A percentile compares a stretch with the other conserved stretches of the same genome.
Evolutionary conservation across 2,113 vertebrate genomes (phyloP).

Genomic region (Orycteropus afer): DNA sequence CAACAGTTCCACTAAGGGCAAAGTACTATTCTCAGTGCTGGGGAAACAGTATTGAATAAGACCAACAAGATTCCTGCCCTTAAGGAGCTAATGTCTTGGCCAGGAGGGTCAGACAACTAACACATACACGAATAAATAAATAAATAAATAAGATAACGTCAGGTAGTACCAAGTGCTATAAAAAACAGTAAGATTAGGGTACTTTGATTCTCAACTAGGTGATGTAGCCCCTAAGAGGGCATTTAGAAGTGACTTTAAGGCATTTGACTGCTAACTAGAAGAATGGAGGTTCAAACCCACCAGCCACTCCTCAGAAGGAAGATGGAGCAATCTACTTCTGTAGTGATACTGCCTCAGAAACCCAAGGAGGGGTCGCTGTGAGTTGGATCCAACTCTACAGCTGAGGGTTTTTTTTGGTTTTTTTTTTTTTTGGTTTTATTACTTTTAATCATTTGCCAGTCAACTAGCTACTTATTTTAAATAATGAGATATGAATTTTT

Average conservation of each 20-base stretch:
- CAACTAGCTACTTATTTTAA: constrained; percentile 5
- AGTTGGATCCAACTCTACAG: too few relatives aligned
- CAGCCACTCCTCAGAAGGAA: too few relatives aligned
- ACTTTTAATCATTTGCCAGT: not conserved
- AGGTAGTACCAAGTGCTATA: not conserved
- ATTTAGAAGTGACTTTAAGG: constrained; percentile 11
- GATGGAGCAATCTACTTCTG: too few relatives aligned
- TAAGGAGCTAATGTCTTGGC: not conserved
- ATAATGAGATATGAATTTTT: constrained; percentile 22
- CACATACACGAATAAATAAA: not conserved
- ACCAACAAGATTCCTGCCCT: not conserved
- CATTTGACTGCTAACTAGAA: too few relatives aligned
- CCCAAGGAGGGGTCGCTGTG: too few relatives aligned
- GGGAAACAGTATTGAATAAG: not conserved
- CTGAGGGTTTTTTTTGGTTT: too few relatives aligned
- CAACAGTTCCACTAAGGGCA: not conserved
- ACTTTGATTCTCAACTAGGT: not conserved
- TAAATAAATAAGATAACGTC: not conserved
- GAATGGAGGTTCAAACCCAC: too few relatives aligned
- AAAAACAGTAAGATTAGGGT: not conserved
- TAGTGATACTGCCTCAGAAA: too few relatives aligned
- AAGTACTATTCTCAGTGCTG: not conserved
- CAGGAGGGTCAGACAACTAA: not conserved
- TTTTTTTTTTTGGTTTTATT: too few relatives aligned
- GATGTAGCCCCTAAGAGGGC: not conserved